Percentiles rank a stretch among this genome's conserved stretches.
Evolutionary conservation across 2,888 invertebrate species (phyloP).

Genomic region (Pollenia angustigena): DNA sequence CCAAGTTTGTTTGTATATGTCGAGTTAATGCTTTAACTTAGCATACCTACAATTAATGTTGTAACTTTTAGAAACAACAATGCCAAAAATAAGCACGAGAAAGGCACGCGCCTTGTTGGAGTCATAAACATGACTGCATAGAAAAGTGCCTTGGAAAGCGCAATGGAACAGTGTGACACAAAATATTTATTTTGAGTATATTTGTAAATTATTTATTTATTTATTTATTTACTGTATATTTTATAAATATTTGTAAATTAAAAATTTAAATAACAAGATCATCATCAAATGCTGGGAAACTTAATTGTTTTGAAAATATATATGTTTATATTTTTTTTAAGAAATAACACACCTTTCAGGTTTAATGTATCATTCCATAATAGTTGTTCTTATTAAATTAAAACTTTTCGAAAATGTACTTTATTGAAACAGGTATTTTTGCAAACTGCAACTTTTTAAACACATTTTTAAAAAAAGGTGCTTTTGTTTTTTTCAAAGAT

Average conservation of each 20-base stretch:
- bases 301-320: neutral
- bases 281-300: no score
- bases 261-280: no score
- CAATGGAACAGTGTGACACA: slow-evolving; percentile 38
- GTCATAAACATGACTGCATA: slow-evolving; percentile 54
- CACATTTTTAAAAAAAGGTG: neutral
- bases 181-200: neutral
- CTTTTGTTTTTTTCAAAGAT: neutral
- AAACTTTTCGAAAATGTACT: neutral
- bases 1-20: neutral
- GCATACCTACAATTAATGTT: slow-evolving; percentile 7
- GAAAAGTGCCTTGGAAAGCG: slow-evolving; percentile 37
- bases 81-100: slow-evolving; percentile 77
- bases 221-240: no score
- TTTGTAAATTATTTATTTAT: no score
- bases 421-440: neutral
- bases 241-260: no score
- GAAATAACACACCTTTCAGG: no score
- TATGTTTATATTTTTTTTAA: no score
- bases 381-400: neutral
- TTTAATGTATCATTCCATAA: no score
- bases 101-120: slow-evolving; percentile 81
- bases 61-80: slow-evolving; percentile 66
- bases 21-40: neutral
- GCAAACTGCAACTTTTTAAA: neutral